Percentiles rank a stretch among this genome's conserved stretches.
Evolutionary conservation across 2,888 invertebrate species (phyloP).

Genomic region (Melanchra persicariae): DNA sequence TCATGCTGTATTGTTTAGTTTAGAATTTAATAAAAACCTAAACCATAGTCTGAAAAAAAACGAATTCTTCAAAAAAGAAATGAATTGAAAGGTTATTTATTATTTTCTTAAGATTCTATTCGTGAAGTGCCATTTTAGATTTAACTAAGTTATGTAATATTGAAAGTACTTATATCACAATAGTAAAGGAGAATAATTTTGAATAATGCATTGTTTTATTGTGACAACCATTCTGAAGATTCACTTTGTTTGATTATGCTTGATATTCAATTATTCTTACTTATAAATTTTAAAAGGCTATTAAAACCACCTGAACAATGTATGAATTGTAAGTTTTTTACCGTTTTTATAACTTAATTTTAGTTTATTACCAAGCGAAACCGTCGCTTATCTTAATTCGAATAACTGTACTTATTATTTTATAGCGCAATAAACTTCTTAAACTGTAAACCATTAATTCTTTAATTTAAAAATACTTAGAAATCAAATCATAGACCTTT

Average conservation of each 20-base stretch:
- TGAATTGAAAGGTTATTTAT: not conserved
- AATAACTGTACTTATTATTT: too few species aligned
- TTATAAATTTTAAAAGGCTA: too few species aligned
- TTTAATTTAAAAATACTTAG: not conserved
- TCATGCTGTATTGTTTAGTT: not conserved
- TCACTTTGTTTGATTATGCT: not conserved
- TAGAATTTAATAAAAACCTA: not conserved
- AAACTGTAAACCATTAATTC: too few species aligned
- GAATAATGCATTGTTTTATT: not conserved
- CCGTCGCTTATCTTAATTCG: too few species aligned
- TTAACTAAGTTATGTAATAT: conserved; percentile 15
- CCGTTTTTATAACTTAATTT: too few species aligned
- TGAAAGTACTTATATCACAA: not conserved
- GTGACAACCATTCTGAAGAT: not conserved
- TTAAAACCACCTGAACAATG: too few species aligned
- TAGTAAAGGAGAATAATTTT: not conserved
- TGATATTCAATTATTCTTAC: too few species aligned
- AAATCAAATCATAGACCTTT: not conserved
- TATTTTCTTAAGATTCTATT: conserved; percentile 2
- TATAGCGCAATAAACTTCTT: too few species aligned
- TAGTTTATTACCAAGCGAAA: too few species aligned
- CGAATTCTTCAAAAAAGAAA: not conserved
- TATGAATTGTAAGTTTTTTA: too few species aligned
- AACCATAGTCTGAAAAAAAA: not conserved
- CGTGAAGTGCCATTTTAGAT: conserved; percentile 30